Evolutionary conservation across 2,888 invertebrate species (phyloP), one percentile per base, ranked within the genome.

Genomic region (Nemapogon koenigi): DNA sequence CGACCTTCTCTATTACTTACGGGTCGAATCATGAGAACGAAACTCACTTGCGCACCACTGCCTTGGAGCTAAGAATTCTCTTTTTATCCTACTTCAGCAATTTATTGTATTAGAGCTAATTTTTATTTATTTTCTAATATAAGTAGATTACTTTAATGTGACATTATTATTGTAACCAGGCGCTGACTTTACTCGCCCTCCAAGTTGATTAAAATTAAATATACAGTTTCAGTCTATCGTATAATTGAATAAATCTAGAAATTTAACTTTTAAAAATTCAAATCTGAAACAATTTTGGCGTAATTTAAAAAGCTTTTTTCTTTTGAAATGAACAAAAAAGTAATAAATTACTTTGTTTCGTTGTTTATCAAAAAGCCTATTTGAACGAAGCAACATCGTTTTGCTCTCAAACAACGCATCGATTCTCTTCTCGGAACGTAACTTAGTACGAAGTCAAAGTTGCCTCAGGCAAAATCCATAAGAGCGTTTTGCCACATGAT

Each of bases 401-500:
- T 76, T 66, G 71, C 76, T 73, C 62, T 75, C 65, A 75, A 71
- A 72, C 60, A 69, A 55, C 55, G 57, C 56, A 57, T 53, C 53
- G 58, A 52, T 50, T 44, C 44, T 28, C 46, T 46, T 46, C 51
- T 52, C 43, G 46, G 38, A 53, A 49, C 37, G 10, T 46, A 59
- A 60, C 58, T 57, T 68, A 68, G 62, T 62, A 49, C 50, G 57
- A 57, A 73, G 72, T 71, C 72, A 72, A 69, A 75, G 65, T 75
- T 75, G 61, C 72, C 64, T 49, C 53, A 59, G 71, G 75, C 70
- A 58, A 70, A 73, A 75, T 71, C 70, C 63, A 71, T 73, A 72
- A 71, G 69, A 28, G 27, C 37, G 62, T 73, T 72, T 73, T 72
- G 70, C 73, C 72, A 75, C 75, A 71, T 73, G 76, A 76, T 73